phyloP scores from a whole-genome alignment of 2,888 invertebrate genomes.

The Acronicta leporina region DNA sequence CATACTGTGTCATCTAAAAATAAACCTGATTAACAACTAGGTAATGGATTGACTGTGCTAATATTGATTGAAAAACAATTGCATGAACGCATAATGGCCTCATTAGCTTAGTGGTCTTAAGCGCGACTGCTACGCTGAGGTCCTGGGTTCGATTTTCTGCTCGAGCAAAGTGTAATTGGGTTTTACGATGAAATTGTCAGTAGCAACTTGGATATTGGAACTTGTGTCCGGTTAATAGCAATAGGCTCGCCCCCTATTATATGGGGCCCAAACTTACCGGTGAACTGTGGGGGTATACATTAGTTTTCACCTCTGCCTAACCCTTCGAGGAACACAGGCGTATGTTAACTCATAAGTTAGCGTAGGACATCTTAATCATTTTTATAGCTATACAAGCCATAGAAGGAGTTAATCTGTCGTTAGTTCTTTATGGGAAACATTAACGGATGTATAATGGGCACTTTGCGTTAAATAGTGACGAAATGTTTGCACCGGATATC shows the following conservation, averaged over 20 bases:
- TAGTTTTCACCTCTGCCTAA: too few species aligned
- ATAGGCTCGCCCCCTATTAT: too few species aligned
- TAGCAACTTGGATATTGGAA: too few species aligned
- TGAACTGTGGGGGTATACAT: too few species aligned
- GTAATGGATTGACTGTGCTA: constrained; percentile 29
- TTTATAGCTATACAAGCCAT: background rate
- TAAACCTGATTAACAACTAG: constrained; percentile 40
- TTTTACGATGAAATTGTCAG: too few species aligned
- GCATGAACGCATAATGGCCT: constrained; percentile 22
- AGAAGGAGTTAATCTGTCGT: background rate
- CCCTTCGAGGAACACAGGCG: too few species aligned
- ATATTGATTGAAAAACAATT: constrained; percentile 32
- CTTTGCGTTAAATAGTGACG: background rate
- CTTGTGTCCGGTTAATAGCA: too few species aligned
- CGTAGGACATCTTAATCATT: background rate
- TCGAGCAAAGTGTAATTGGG: too few species aligned
- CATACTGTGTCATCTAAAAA: constrained; percentile 37
- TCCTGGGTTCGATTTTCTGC: too few species aligned
- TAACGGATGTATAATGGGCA: background rate
- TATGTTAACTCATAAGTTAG: constrained; percentile 28
- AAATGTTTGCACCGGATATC: background rate
- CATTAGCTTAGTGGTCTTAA: too few species aligned
- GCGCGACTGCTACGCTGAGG: too few species aligned
- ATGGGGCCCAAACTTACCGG: too few species aligned
- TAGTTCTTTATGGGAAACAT: constrained; percentile 1